Conservation (phyloP, 2,797 vertebrate species). For the Clarias platycephalus region DNA sequence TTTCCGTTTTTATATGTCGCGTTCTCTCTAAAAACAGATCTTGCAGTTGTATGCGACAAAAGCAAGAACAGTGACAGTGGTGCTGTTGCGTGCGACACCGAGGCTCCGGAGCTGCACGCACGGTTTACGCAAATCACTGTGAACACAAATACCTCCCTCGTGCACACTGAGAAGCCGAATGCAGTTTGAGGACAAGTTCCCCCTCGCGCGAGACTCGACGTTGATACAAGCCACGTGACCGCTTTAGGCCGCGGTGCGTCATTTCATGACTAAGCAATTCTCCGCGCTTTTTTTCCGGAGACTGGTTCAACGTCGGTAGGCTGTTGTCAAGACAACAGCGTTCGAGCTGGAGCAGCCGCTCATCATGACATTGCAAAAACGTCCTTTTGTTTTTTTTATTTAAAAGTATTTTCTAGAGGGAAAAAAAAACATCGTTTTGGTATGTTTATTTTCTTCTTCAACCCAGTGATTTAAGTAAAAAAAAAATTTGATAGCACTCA, state of each 20-base stretch:
- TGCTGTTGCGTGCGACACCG: too few relatives aligned
- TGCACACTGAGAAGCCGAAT: neutral
- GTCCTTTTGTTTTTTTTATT: neutral
- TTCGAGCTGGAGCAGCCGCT: neutral
- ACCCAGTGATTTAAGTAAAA: too few relatives aligned
- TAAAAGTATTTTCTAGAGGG: neutral
- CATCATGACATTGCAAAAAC: constrained; percentile 52
- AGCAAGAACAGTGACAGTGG: neutral
- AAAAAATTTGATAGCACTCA: too few relatives aligned
- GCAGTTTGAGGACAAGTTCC: neutral
- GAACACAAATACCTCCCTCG: neutral
- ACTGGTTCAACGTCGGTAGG: too few relatives aligned
- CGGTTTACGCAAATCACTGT: neutral
- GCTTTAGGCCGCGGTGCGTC: constrained; percentile 60
- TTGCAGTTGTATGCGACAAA: neutral
- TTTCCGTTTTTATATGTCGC: neutral
- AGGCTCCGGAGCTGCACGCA: too few relatives aligned
- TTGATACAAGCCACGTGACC: constrained; percentile 62
- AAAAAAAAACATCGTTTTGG: too few relatives aligned
- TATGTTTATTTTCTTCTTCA: too few relatives aligned
- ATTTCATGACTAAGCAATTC: constrained; percentile 73
- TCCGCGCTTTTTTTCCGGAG: constrained; percentile 6
- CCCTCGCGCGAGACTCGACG: constrained; percentile 10
- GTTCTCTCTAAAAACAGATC: neutral
- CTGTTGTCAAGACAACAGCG: constrained; percentile 14